phyloP scores from a whole-genome alignment of 92 coral and sea anemone species.

The Epizoanthus ramosus region DNA sequence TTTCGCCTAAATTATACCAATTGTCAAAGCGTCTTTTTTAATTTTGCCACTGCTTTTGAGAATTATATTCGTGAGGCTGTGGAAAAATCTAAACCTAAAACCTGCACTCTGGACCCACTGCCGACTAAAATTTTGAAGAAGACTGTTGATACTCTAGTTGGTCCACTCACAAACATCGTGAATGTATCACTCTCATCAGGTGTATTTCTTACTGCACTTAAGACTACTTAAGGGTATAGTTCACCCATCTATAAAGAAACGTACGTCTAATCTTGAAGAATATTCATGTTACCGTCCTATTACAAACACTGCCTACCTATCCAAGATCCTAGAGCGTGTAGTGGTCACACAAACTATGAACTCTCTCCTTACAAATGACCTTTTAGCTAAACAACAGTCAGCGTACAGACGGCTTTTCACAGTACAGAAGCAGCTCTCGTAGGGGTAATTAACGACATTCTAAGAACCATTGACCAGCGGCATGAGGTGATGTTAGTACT shows the following conservation, averaged over 20 bases:
- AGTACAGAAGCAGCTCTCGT: slow-evolving; percentile 28
- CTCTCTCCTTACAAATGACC: neutral
- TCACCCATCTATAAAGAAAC: slow-evolving; percentile 23
- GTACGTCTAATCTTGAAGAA: neutral
- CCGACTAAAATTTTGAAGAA: too few species aligned
- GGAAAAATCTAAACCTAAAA: too few species aligned
- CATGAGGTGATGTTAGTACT: slow-evolving; percentile 23
- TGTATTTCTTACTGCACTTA: neutral
- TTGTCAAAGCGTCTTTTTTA: too few species aligned
- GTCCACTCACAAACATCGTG: too few species aligned
- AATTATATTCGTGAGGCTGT: too few species aligned
- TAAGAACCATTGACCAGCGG: slow-evolving; percentile 4
- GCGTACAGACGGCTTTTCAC: slow-evolving; percentile 30
- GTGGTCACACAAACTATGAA: neutral
- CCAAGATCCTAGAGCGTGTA: slow-evolving; percentile 8
- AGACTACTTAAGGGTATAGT: slow-evolving; percentile 26
- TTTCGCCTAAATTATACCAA: too few species aligned
- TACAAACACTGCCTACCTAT: slow-evolving; percentile 18
- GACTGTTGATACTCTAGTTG: too few species aligned
- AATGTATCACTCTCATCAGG: too few species aligned
- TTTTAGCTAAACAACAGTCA: neutral
- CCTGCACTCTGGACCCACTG: too few species aligned
- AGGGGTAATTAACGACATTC: slow-evolving; percentile 1
- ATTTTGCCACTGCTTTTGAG: too few species aligned
- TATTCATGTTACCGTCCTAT: neutral